Base-by-base conservation (phyloP, 2,888 invertebrate species). In the Hipparchia sbordonii region DNA sequence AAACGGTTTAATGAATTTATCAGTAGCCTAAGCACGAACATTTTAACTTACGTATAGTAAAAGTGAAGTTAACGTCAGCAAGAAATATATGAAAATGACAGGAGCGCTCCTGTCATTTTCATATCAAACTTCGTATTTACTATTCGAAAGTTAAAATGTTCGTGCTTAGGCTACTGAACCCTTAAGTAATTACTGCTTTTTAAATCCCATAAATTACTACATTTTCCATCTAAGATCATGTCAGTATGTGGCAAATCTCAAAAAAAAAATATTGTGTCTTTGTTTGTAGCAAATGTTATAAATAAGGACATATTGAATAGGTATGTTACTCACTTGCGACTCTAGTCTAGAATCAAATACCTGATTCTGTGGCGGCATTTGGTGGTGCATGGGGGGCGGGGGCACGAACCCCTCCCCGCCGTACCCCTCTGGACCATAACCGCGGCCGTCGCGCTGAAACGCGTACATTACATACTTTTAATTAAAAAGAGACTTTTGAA, bases 281-380 rank as follows among this genome's bases (percentile, higher is more conserved):
- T 39, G 39, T 39, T 2, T 39, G 39, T 5, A 39, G 2, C 2
- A 39, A 52, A 52, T 52, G 52, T 52, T 57, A 57, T 8, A 57
- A 63, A 23, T 63, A 63, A 63, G 63, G 48, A 7, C 0, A 57
- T 57, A 57, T 23, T 23, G 63, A n/a, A 23, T 12, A 65, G 33
- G 52, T 39, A 52, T 23, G 48, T 52, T 63, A 65, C 65, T 65
- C 65, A 65, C 65, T 65, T 65, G 65, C 52, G 65, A 12, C 33
- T 65, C 65, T 52, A 65, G 51, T 65, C 65, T 65, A 65, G 65
- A 65, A 65, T 65, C 65, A 65, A n/a, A 57, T 76, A 92, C 92
- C 90, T 93, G 93, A 77, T 90, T 92, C 82, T 92, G 94, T 76
- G 94, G 94, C 71, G 91, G 87, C 87, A 94, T 92, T 7, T 94